phyloP scores from a whole-genome alignment of 2,797 vertebrate species.

The Carcharodon carcharias region DNA sequence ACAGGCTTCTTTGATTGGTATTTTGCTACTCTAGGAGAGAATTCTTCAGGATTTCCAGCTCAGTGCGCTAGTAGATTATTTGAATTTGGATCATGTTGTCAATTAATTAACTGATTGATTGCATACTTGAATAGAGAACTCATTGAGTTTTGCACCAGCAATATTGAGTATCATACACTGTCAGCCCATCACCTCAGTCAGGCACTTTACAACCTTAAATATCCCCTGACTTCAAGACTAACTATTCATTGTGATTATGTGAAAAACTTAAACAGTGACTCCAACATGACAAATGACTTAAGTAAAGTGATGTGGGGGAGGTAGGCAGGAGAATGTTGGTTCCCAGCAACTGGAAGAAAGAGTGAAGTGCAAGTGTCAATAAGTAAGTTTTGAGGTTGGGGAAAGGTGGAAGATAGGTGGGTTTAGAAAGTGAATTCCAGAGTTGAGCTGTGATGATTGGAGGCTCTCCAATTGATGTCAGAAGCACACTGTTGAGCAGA shows the following conservation, averaged over 20 bases:
- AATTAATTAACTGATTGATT: background rate
- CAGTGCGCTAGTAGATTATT: background rate
- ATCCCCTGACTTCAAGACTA: background rate
- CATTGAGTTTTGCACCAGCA: background rate
- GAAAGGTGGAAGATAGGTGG: background rate
- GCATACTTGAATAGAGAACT: background rate
- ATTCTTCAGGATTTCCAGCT: background rate
- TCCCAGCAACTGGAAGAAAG: background rate
- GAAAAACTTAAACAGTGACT: no score
- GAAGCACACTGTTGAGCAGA: background rate
- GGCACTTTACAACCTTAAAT: background rate
- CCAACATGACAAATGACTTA: background rate
- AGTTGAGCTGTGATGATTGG: background rate
- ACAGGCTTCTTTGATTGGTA: no score
- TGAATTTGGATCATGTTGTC: background rate
- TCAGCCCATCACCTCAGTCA: background rate
- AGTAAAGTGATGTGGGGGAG: background rate
- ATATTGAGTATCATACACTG: background rate
- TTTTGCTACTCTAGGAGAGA: background rate
- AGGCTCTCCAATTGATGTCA: no score
- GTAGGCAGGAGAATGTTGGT: background rate
- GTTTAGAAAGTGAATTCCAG: background rate
- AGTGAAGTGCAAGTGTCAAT: background rate
- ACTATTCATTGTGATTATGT: background rate
- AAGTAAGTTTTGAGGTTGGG: background rate